These are phyloP conservation scores for Dicyrtomina minuta DNA, from an alignment of 2,888 invertebrate species.

Conservation along the genomic window DNA sequence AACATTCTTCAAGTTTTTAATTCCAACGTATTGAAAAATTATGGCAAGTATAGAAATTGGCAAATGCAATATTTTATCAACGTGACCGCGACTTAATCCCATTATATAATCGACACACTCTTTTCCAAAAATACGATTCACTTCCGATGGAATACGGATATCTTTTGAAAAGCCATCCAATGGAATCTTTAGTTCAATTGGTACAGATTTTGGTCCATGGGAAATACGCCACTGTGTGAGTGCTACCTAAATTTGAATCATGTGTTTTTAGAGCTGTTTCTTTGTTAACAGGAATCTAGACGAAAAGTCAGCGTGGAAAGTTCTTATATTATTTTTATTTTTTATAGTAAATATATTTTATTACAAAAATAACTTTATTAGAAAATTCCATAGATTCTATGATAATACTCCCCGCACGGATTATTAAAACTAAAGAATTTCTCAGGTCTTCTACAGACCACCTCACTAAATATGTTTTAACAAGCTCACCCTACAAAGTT, in stretches of 20 bases:
- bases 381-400: no score
- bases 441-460: no score
- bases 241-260: constrained; percentile 20
- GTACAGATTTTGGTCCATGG: constrained; percentile 22
- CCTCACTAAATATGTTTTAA: no score
- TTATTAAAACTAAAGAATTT: no score
- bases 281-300: background rate
- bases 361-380: no score
- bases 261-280: no score
- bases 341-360: no score
- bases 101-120: constrained; percentile 26
- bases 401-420: no score
- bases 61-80: constrained; percentile 32
- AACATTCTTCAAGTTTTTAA: constrained; percentile 27
- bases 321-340: background rate
- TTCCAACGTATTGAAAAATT: constrained; percentile 27
- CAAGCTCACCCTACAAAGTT: no score
- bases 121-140: constrained; percentile 32
- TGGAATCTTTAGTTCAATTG: constrained; percentile 22
- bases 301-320: background rate
- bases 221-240: constrained; percentile 35
- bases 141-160: constrained; percentile 25
- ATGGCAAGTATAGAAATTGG: constrained; percentile 14
- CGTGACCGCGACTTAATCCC: constrained; percentile 22
- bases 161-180: constrained; percentile 26